Evolutionary conservation across 2,797 vertebrate species (phyloP).

Genomic region (Dermochelys coriacea): DNA sequence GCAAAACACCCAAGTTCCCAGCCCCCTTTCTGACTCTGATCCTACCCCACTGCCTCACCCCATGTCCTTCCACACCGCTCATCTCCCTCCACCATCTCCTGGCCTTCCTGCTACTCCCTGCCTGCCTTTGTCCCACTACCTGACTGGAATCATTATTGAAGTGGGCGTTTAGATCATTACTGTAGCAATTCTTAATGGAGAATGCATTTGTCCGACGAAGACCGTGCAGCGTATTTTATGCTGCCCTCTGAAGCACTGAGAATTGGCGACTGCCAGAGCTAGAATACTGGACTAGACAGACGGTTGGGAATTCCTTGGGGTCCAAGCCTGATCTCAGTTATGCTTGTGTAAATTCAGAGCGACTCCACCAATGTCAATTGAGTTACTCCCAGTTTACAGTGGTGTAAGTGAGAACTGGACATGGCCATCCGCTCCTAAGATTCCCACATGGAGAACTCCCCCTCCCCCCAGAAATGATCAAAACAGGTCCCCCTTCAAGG

Average conservation of each 20-base stretch:
- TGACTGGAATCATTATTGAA: not conserved
- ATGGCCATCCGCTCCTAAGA: not conserved
- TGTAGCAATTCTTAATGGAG: not conserved
- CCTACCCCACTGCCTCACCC: too few species aligned
- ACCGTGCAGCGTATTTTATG: not conserved
- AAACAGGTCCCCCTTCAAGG: not conserved
- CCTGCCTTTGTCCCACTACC: not conserved
- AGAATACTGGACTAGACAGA: not conserved
- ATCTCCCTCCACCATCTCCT: accelerated
- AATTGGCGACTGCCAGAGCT: not conserved
- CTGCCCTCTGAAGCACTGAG: not conserved
- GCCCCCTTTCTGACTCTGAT: not conserved
- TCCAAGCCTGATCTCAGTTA: not conserved
- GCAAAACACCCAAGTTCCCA: too few species aligned
- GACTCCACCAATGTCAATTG: not conserved
- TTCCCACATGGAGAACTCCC: not conserved
- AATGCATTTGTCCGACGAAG: not conserved
- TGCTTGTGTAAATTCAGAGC: accelerated
- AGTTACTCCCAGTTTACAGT: not conserved
- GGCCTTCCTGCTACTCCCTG: not conserved
- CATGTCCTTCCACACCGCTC: too few species aligned
- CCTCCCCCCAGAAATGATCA: not conserved
- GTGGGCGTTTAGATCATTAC: not conserved
- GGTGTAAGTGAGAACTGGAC: not conserved
- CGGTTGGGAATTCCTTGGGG: not conserved